These are phyloP conservation scores for Oscheius sp. DNA, from an alignment of 2,888 invertebrate species.

Conservation along the genomic window DNA sequence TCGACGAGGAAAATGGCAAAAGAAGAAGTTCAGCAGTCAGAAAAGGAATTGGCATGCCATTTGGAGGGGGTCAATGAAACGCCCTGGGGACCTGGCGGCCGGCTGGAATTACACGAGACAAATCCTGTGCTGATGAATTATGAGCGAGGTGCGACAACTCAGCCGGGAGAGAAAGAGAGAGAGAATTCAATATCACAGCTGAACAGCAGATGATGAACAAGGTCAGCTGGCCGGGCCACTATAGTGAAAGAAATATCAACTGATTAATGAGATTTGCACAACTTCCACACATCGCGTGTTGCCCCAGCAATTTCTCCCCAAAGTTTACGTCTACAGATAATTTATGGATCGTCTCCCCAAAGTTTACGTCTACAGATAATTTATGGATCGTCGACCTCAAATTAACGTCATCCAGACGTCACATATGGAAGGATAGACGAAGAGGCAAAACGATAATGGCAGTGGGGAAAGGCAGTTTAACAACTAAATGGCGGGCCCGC, in stretches of 20 bases:
- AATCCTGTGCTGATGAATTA: constrained; percentile 22
- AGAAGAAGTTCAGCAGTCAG: background rate
- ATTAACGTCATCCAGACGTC: background rate
- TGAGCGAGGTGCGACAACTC: background rate
- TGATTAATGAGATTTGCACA: too few species aligned
- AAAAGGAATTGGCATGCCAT: background rate
- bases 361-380: too few species aligned
- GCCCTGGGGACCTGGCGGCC: constrained; percentile 3
- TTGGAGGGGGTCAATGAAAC: background rate
- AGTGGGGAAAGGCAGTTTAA: constrained; percentile 26
- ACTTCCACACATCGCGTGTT: too few species aligned
- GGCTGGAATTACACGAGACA: constrained; percentile 15
- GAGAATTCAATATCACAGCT: background rate
- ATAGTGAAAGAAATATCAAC: too few species aligned
- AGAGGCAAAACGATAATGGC: constrained; percentile 30
- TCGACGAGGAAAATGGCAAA: background rate
- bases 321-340: too few species aligned
- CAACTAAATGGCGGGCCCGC: constrained; percentile 8
- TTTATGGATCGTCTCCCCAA: too few species aligned
- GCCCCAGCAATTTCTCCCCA: too few species aligned
- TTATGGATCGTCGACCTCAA: too few species aligned
- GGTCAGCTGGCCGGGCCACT: background rate
- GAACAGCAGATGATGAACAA: background rate
- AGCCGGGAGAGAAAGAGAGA: background rate
- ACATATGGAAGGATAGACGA: background rate